Base-by-base conservation (phyloP, 2,888 invertebrate genomes). In the Auanema freiburgensis region DNA sequence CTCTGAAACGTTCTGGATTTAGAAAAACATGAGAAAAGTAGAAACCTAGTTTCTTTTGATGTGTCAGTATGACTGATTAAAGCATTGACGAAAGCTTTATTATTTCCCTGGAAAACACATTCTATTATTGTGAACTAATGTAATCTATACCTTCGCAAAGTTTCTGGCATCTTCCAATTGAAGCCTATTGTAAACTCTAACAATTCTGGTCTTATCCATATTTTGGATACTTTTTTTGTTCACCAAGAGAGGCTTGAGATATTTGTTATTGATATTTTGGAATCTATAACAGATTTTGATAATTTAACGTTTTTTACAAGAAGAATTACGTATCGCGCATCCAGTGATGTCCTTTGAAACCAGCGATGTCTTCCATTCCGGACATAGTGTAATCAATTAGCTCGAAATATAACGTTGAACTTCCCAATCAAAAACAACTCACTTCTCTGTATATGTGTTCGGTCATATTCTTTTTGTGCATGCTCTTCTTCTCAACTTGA, bases 391-490 rank as follows among this genome's bases (percentile, higher is more conserved):
- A 66, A 59, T 81, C 81, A 54, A 80, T 75, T 0, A 77, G 57
- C 72, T 76, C 4, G 16, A 52, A 53, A n/a, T 43, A 42, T n/a
- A 12, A 3, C 14, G 11, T 18, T n/a, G n/a, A 25, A 41, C n/a
- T n/a, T n/a, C n/a, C n/a, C n/a, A n/a, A n/a, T n/a, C n/a, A 41
- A 1, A 21, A 24, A 25, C 21, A 6, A 56, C 66, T 23, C 3
- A 74, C 74, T 56, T 69, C 69, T 49, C 68, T 69, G 54, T 81
- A 79, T 59, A 96, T 93, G 81, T 95, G 89, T 85, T 97, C 96
- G 85, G 94, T 95, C 94, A 97, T 95, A 10, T 92, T 92, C 46
- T 92, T 91, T 81, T 93, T 92, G 71, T 91, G 88, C 83, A 91
- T 92, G 78, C 91, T 90, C 6, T 92, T 92, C 65, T 91, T 90